A percentile compares a stretch with the other conserved stretches of the same genome.
Evolutionary conservation across 1,140 invertebrate species (phyloP).

Genomic region (Druon quercuslanigerum): DNA sequence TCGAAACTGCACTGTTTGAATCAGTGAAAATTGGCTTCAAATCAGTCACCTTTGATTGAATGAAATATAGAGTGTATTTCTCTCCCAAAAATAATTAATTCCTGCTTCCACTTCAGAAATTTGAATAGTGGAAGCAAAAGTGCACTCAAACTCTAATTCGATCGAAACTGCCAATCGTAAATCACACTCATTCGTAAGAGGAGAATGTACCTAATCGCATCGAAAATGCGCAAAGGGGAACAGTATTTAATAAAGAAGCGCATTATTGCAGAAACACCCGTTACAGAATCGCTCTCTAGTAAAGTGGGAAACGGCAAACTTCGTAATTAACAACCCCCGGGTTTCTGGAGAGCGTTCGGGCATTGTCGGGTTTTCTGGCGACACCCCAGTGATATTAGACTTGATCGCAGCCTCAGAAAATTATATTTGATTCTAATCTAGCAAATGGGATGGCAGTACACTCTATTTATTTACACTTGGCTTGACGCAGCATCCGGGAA

Average conservation of each 20-base stretch:
- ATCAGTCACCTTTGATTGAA: no score
- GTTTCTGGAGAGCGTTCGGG: conserved; percentile 48
- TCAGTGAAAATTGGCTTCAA: no score
- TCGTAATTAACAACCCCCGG: conserved; percentile 40
- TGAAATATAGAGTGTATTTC: no score
- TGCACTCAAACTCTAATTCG: no score
- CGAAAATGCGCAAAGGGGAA: conserved; percentile 40
- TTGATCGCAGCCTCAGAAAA: conserved; percentile 62
- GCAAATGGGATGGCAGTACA: conserved; percentile 68
- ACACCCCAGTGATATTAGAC: conserved; percentile 56
- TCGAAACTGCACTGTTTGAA: no score
- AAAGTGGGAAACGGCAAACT: conserved; percentile 47
- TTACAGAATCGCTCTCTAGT: conserved; percentile 44
- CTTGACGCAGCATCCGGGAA: conserved; percentile 51
- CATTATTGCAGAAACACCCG: conserved; percentile 52
- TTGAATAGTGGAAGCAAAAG: no score
- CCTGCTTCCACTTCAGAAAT: no score
- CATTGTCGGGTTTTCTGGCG: conserved; percentile 58
- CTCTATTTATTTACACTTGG: conserved; percentile 72
- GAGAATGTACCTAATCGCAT: conserved; percentile 32
- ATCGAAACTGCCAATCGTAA: not conserved
- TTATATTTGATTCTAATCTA: conserved; percentile 75
- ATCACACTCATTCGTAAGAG: not conserved
- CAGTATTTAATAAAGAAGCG: conserved; percentile 43
- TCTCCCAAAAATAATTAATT: no score